phyloP scores from a whole-genome alignment of 2,888 invertebrate genomes.

The Loripinus fragilis region DNA sequence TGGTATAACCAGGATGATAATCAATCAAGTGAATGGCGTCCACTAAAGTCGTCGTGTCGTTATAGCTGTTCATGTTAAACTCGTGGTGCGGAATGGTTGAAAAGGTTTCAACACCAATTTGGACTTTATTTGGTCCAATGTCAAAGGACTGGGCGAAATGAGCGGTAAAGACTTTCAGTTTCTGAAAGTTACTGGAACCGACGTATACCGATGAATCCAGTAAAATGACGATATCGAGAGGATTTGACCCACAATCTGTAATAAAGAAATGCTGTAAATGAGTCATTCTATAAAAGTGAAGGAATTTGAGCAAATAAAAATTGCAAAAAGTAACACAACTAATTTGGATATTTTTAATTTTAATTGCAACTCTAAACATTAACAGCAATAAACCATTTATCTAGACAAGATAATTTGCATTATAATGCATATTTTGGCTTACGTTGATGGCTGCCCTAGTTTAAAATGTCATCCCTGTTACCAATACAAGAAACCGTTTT shows the following conservation, averaged over 20 bases:
- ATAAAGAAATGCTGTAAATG: neutral
- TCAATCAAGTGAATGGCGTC: constrained; percentile 66
- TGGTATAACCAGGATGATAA: constrained; percentile 71
- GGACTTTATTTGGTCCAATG: constrained; percentile 69
- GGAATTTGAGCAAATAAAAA: too few relatives aligned
- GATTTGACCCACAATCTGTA: constrained; percentile 67
- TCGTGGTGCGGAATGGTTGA: constrained; percentile 62
- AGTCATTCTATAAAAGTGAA: too few relatives aligned
- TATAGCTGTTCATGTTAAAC: constrained; percentile 70
- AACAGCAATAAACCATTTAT: too few relatives aligned
- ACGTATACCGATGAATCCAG: constrained; percentile 72
- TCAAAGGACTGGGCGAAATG: constrained; percentile 69
- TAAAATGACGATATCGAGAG: constrained; percentile 73
- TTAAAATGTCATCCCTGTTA: too few relatives aligned
- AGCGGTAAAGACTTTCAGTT: constrained; percentile 68
- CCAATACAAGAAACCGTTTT: too few relatives aligned
- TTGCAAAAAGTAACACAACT: too few relatives aligned
- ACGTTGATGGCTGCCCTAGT: too few relatives aligned
- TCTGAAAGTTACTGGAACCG: constrained; percentile 65
- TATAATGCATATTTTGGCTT: too few relatives aligned
- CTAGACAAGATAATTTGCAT: too few relatives aligned
- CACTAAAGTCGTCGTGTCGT: constrained; percentile 55
- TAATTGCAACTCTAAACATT: too few relatives aligned
- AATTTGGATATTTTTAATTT: too few relatives aligned
- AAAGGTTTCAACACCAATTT: constrained; percentile 72